Conservation (phyloP, 2,113 vertebrate genomes). For the Hyla sarda region DNA sequence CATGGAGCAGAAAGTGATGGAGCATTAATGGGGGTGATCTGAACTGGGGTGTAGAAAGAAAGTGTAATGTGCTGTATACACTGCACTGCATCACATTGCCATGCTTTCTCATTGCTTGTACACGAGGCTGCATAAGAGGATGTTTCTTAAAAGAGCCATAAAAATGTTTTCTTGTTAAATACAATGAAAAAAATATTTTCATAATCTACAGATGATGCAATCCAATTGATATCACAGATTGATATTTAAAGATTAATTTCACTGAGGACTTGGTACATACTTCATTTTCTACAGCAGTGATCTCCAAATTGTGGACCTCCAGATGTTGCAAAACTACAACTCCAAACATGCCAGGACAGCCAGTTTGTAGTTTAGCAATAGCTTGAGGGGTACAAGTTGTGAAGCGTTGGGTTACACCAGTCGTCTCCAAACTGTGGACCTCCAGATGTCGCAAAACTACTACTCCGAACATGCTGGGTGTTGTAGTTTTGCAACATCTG, state of each 20-base stretch:
- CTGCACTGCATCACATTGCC: slow-evolving; percentile 1
- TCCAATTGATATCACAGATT: not conserved
- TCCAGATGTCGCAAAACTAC: no score
- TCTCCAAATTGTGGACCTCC: no score
- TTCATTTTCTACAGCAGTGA: no score
- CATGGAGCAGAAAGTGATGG: slow-evolving; percentile 17
- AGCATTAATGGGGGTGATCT: no score
- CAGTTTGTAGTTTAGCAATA: no score
- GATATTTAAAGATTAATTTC: not conserved
- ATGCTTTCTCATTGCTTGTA: not conserved
- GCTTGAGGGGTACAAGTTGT: no score
- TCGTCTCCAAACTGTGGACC: no score
- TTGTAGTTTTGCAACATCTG: no score
- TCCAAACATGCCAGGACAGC: no score
- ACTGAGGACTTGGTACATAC: not conserved
- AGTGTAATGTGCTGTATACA: slow-evolving; percentile 6
- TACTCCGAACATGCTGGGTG: no score
- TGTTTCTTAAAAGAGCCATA: not conserved
- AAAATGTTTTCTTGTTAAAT: not conserved
- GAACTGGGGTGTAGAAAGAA: not conserved
- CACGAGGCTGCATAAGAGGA: not conserved
- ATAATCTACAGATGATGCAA: not conserved
- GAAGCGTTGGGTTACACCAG: no score
- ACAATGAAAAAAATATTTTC: not conserved
- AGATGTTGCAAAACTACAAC: no score